phyloP scores from a whole-genome alignment of 2,888 invertebrate genomes.

The Bursaphelenchus okinawaensis region DNA sequence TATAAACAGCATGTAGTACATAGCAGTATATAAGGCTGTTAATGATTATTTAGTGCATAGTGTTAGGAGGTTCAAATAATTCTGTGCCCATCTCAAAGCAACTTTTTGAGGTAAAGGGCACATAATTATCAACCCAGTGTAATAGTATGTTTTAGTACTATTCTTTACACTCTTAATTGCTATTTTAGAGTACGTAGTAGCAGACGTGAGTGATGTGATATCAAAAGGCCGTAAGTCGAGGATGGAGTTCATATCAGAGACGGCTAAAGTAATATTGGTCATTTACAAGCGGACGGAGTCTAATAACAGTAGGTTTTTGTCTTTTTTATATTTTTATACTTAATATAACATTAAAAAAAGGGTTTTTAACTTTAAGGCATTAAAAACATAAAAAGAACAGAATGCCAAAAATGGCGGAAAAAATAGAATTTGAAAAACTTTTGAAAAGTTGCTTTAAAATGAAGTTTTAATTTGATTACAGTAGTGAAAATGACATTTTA shows the following conservation, averaged over 20 bases:
- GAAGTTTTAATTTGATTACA: not conserved
- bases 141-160: constrained; percentile 1
- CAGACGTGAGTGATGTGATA: constrained; percentile 29
- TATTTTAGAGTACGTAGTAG: constrained; percentile 28
- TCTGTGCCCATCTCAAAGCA: no score
- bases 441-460: not conserved
- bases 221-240: constrained; percentile 15
- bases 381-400: no score
- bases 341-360: no score
- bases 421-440: no score
- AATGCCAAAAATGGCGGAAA: no score
- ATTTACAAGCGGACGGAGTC: constrained; percentile 18
- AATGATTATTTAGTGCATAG: not conserved
- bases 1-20: not conserved
- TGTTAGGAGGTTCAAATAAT: not conserved
- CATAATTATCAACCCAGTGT: no score
- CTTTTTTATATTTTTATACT: no score
- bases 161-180: no score
- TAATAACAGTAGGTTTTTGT: not conserved
- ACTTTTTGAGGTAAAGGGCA: no score
- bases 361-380: constrained; percentile 6
- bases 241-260: constrained; percentile 26
- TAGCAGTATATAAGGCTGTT: not conserved
- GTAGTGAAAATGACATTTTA: not conserved
- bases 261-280: constrained; percentile 16